Conservation (phyloP, 2,797 vertebrate genomes). For the Crypturellus tataupa region DNA sequence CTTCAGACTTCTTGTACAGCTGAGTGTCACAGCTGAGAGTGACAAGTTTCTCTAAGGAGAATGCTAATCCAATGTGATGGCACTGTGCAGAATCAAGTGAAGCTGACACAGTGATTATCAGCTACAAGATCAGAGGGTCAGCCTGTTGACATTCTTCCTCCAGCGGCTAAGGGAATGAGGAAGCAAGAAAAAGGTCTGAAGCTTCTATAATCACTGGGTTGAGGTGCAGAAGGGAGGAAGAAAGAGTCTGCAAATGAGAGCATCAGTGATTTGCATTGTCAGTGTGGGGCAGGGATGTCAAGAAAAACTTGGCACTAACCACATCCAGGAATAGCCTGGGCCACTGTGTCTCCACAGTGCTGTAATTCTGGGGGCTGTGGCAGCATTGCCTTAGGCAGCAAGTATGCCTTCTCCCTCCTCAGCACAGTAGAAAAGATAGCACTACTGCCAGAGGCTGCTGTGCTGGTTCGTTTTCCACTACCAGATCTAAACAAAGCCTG, state of each 20-base stretch:
- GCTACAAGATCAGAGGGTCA: neutral
- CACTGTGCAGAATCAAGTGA: slow-evolving; percentile 18
- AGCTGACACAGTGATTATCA: slow-evolving; percentile 12
- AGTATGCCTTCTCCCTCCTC: neutral
- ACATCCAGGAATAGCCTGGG: neutral
- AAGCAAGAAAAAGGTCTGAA: neutral
- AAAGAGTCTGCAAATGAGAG: neutral
- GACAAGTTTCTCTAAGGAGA: neutral
- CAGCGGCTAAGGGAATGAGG: neutral
- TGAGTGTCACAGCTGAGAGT: neutral
- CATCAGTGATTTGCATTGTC: slow-evolving; percentile 13
- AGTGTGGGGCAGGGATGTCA: neutral
- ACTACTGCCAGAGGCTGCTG: neutral
- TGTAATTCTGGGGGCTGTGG: neutral
- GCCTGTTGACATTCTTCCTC: slow-evolving; percentile 2
- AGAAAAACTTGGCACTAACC: neutral
- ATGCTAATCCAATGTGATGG: neutral
- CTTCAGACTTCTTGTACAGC: neutral
- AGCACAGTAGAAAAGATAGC: neutral
- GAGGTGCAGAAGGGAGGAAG: neutral
- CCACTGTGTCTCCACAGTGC: neutral
- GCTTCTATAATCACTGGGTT: slow-evolving; percentile 21
- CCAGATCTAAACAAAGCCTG: neutral
- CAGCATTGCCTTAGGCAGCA: neutral
- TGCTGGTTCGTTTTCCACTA: neutral